These are phyloP conservation scores for Drosophila flavopinicola DNA, from an alignment of 2,888 invertebrate genomes.

Conservation along the genomic window DNA sequence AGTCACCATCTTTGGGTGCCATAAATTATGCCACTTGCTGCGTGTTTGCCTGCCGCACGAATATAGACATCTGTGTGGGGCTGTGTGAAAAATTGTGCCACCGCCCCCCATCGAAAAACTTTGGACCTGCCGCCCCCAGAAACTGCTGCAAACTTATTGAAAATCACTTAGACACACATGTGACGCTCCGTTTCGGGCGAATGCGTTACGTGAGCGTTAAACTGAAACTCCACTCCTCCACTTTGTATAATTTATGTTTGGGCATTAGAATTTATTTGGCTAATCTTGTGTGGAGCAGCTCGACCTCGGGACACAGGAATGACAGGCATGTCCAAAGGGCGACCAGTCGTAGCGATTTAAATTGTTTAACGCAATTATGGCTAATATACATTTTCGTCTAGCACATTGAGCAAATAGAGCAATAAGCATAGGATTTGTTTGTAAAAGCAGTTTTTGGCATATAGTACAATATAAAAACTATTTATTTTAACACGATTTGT, in stretches of 20 bases:
- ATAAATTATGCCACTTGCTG: conserved; percentile 74
- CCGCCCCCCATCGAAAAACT: no score
- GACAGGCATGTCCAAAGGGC: conserved; percentile 39
- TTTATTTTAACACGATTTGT: no score
- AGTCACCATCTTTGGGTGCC: conserved; percentile 25
- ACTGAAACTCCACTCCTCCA: conserved; percentile 36
- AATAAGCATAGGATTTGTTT: neutral
- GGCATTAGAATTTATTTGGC: conserved; percentile 58
- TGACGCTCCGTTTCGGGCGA: conserved; percentile 46
- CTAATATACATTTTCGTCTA: neutral
- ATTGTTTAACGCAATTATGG: conserved; percentile 38
- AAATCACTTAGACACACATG: conserved; percentile 79
- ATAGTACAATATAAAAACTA: neutral
- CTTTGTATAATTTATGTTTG: conserved; percentile 67
- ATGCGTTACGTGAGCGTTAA: conserved; percentile 63
- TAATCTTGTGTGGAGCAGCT: conserved; percentile 36
- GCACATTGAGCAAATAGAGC: neutral
- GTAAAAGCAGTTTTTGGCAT: neutral
- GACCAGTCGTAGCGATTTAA: conserved; percentile 39
- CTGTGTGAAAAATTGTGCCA: conserved; percentile 79
- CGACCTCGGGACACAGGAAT: conserved; percentile 35
- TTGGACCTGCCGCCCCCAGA: conserved; percentile 47
- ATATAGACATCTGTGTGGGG: conserved; percentile 77
- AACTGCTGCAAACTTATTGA: conserved; percentile 72
- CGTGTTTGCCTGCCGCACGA: conserved; percentile 45